Evolutionary conservation across 2,113 vertebrate genomes (phyloP), one percentile per base, ranked within the genome.

Genomic region (Sylvietta virens): DNA sequence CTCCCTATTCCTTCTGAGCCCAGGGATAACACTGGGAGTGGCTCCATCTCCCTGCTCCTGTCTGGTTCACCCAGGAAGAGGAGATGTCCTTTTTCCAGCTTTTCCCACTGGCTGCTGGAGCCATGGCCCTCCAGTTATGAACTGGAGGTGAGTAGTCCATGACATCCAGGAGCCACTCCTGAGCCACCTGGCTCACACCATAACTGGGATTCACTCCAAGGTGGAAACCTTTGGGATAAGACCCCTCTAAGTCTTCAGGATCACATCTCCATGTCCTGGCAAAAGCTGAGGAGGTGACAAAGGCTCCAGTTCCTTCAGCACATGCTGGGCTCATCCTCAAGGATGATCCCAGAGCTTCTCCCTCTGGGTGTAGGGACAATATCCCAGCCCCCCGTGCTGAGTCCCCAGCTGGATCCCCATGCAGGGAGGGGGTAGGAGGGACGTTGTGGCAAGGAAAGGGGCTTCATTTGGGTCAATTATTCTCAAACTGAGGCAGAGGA

Each of bases 391-490:
- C 64, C 69, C 21, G 10, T 48, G 72, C 67, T 65, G 72, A 80
- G 28, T 31, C 94, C 69, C 83, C 9, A 18, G 53, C 48, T 88
- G 86, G 84, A 18, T 96, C 73, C 81, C 77, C 23, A 1, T 2
- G 47, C 7, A 64, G n/a, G 61, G 90, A 87, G 92, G 93, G 88
- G 71, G 71, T 16, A 67, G 92, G 39, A 79, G 62, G 48, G 62
- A 30, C 56, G 76, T 60, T 9, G 33, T 35, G 84, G 77, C 89
- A 87, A 51, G 56, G 74, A 83, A 86, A 92, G 66, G 92, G 88
- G 28, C 95, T 97, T 97, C 97, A 97, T 98, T 98, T 97, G 94
- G 94, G 95, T 92, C 97, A 98, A 98, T 98, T 98, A 98, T 97
- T 97, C 94, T 98, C 97, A 98, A 98, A 97, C 87, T 88, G 96